phyloP scores from a whole-genome alignment of 2,797 vertebrate species.

The Eleutherodactylus coqui region DNA sequence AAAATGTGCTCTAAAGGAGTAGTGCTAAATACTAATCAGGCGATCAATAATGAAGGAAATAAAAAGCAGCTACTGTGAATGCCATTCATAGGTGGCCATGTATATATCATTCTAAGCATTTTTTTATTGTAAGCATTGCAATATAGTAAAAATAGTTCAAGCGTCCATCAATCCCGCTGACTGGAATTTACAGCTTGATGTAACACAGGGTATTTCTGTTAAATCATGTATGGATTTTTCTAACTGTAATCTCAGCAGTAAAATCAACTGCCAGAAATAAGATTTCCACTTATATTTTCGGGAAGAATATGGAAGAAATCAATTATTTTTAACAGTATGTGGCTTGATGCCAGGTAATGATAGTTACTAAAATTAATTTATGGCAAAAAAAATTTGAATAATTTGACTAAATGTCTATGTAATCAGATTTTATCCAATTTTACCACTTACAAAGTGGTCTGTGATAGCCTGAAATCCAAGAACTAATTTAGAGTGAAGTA shows the following conservation, averaged over 20 bases:
- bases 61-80: neutral
- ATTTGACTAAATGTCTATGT: no score
- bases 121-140: neutral
- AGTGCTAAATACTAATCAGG: no score
- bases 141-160: neutral
- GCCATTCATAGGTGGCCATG: no score
- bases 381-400: neutral
- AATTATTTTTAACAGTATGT: neutral
- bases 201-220: neutral
- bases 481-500: no score
- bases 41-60: no score
- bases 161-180: neutral
- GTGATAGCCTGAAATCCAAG: no score
- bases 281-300: conserved; percentile 14
- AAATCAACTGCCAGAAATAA: neutral
- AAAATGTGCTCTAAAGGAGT: neutral
- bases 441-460: no score
- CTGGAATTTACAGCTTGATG: neutral
- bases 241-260: neutral
- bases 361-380: neutral
- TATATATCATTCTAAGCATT: no score
- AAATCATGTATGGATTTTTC: conserved; percentile 12
- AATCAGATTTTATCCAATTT: no score
- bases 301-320: conserved; percentile 12
- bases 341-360: neutral